Evolutionary conservation across 1,140 invertebrate species (phyloP), one percentile per base, ranked within the genome.

Genomic region (Anastrepha ludens): DNA sequence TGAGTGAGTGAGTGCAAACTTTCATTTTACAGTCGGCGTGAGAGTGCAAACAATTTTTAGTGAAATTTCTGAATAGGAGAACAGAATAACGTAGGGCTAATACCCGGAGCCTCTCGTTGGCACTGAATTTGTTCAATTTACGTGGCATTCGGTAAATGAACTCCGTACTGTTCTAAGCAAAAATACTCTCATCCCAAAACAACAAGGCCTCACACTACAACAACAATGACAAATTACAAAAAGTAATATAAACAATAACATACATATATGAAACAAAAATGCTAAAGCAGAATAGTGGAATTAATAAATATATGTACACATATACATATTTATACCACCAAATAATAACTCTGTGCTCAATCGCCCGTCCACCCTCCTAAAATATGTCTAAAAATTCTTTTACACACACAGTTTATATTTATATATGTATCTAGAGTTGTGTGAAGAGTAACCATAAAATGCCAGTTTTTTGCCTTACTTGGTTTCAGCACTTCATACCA

Each of bases 11-110:
- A 17, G 47, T 58, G 78, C 50, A 39, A 62, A 9, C 60, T 65
- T 50, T 86, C 85, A 47, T 64, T 65, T 29, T 65, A 20, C 29
- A 44, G 20, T 15, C 89, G 88, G 59, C 90, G 90, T 91, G 91
- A 93, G 91, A 93, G 91, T 92, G 90, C 89, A 91, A 93, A 93
- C 91, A 93, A 92, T 92, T 92, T 92, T 93, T 93, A 93, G 92
- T 92, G 92, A 93, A 93, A 93, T 93, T 93, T 92, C 91, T 90
- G 89, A 93, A 91, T 92, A 93, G 92, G 92, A 91, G 92, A 92
- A 92, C 92, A 93, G 91, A 74, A 87, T 86, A 64, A 85, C 59
- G 67, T 87, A 88, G 85, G 87, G 55, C 64, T n/a, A 60, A 59
- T 78, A 67, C 20, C 62, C n/a, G 62, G 8, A 29, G 50, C 17